Percentiles rank a stretch among this genome's conserved stretches.
Conservation (phyloP, 2,888 invertebrate species). For the Dermolepida albohirtum region DNA sequence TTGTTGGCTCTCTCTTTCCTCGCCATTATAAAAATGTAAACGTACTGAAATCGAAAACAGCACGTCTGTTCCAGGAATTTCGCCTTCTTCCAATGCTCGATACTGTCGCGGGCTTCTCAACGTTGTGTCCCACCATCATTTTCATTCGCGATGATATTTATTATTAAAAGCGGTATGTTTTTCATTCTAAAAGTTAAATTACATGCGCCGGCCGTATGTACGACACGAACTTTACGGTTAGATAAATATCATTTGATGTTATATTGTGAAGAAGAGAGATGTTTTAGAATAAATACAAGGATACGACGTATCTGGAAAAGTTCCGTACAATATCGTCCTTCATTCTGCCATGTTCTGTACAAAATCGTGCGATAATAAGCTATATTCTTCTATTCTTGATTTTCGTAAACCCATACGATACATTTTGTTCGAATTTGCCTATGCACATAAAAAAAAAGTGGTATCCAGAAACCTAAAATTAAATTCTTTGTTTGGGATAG, state of each 20-base stretch:
- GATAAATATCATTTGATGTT: constrained; percentile 26
- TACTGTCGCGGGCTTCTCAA: too few species aligned
- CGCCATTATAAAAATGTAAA: constrained; percentile 46
- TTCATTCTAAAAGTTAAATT: constrained; percentile 22
- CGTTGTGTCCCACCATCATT: neutral
- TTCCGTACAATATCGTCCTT: too few species aligned
- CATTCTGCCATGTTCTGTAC: too few species aligned
- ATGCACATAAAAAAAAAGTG: too few species aligned
- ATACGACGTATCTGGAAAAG: too few species aligned
- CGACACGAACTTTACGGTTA: constrained; percentile 22
- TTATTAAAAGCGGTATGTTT: constrained; percentile 38
- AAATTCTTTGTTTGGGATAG: too few species aligned
- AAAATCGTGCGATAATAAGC: too few species aligned
- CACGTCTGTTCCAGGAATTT: constrained; percentile 38
- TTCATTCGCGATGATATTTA: constrained; percentile 35
- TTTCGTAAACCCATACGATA: too few species aligned
- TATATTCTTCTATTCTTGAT: too few species aligned
- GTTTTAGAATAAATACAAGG: constrained; percentile 18
- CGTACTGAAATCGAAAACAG: constrained; percentile 41
- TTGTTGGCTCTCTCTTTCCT: constrained; percentile 32
- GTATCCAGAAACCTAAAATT: too few species aligned
- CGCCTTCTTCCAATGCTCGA: constrained; percentile 3
- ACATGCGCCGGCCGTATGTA: constrained; percentile 9
- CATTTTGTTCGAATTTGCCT: too few species aligned
- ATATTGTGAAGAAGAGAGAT: constrained; percentile 24